Evolutionary conservation across 2,113 vertebrate species (phyloP), one percentile per base, ranked within the genome.

Genomic region (Cyprinodon tularosa): DNA sequence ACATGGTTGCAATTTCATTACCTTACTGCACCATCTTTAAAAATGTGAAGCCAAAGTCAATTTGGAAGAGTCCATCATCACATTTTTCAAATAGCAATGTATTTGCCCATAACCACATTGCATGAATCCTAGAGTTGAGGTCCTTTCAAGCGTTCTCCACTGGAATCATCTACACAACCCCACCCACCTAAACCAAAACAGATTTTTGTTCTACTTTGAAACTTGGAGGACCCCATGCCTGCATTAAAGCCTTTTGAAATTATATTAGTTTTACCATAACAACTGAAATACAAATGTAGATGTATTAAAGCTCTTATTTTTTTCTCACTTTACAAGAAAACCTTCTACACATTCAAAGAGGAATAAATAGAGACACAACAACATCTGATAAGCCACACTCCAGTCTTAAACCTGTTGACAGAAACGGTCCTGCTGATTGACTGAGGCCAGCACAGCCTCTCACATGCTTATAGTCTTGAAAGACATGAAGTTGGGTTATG

Each of bases 121-220:
- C 83, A 93, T 87, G 91, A 82, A 87, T 84, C 91, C 79, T 66
- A 78, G 87, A 81, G 86, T 88, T 20, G 82, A 90, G 87, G 92
- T 91, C 88, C 92, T 91, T 87, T 82, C 89, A 92, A 90, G 85
- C 90, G 90, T 90, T 92, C 86, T 90, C 80, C 66, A 68, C 74
- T 83, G 68, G 88, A 88, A 77, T 85, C 68, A 38, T 90, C 91
- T 91, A 92, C 92, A 91, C 83, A 93, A 84, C 92, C 84, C 86
- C 90, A 90, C 89, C 93, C 92, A 92, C 87, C 90, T 92, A 93
- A 94, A 92, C 85, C 76, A 74, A 92, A 90, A 81, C 92, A 93
- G 92, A 92, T 90, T 91, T 90, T 53, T 69, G 66, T 53, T 70
- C 71, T 88, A 84, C 82, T 85, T 67, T 83, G 78, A 82, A 91